These are phyloP conservation scores for Macrosteles quadrilineatus DNA, from an alignment of 1,140 invertebrate genomes.

Conservation along the genomic window DNA sequence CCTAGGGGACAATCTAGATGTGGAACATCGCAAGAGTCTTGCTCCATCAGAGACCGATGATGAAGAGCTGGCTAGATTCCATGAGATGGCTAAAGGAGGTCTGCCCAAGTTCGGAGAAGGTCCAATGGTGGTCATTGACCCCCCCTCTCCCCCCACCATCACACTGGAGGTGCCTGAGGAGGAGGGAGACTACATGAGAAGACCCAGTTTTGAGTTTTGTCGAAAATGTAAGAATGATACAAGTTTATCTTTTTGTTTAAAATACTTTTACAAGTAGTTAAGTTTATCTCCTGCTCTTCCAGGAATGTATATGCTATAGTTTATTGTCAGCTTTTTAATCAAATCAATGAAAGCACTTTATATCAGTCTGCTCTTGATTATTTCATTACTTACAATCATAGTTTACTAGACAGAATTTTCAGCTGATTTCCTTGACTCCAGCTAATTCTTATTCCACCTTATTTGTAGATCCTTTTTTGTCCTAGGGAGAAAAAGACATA, in stretches of 20 bases:
- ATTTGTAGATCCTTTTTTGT: too few species aligned
- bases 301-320: too few species aligned
- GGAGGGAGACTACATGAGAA: slow-evolving; percentile 45
- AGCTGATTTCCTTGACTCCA: too few species aligned
- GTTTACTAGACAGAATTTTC: too few species aligned
- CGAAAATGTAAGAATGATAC: slow-evolving; percentile 41
- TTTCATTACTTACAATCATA: too few species aligned
- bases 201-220: slow-evolving; percentile 45
- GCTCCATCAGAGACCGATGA: slow-evolving; percentile 39
- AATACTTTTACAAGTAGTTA: not conserved
- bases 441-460: too few species aligned
- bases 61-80: slow-evolving; percentile 38
- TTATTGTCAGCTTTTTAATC: too few species aligned
- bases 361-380: too few species aligned
- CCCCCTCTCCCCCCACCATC: slow-evolving; percentile 60
- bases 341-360: too few species aligned
- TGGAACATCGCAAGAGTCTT: slow-evolving; percentile 36
- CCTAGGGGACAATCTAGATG: slow-evolving; percentile 25
- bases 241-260: slow-evolving; percentile 1
- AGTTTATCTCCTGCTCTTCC: not conserved
- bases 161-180: slow-evolving; percentile 41
- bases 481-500: too few species aligned
- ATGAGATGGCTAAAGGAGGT: not conserved
- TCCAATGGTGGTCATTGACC: slow-evolving; percentile 62
- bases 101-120: slow-evolving; percentile 1